phyloP scores from a whole-genome alignment of 2,797 vertebrate genomes.

The Hylomyscus alleni region DNA sequence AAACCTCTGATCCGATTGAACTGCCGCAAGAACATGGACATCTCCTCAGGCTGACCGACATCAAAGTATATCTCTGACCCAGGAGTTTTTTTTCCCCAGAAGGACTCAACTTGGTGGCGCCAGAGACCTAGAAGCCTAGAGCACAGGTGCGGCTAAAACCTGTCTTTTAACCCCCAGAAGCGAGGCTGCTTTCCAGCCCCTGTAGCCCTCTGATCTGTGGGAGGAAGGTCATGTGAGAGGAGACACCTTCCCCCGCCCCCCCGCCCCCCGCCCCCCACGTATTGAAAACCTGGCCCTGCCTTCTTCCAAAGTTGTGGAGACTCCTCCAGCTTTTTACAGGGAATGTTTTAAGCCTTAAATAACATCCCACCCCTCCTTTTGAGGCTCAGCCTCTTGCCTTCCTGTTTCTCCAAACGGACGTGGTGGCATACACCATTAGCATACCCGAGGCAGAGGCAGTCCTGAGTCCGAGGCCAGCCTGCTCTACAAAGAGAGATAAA shows the following conservation, averaged over 20 bases:
- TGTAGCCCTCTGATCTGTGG: neutral
- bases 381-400: neutral
- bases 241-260: too few relatives aligned
- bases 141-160: neutral
- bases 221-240: neutral
- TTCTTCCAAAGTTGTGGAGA: neutral
- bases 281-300: neutral
- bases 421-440: neutral
- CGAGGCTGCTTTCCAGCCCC: too few relatives aligned
- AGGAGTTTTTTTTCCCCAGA: neutral
- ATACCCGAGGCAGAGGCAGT: neutral
- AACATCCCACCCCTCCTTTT: too few relatives aligned
- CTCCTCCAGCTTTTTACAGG: neutral
- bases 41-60: neutral
- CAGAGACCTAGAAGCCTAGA: neutral
- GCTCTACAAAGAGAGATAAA: neutral
- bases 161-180: neutral
- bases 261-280: too few relatives aligned
- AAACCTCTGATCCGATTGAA: neutral
- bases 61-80: neutral
- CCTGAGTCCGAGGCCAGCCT: neutral
- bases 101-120: neutral
- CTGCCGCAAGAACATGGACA: neutral
- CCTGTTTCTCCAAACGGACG: neutral
- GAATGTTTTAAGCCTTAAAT: neutral